Conservation (phyloP, 2,797 vertebrate genomes). For the Taeniopygia guttata region DNA sequence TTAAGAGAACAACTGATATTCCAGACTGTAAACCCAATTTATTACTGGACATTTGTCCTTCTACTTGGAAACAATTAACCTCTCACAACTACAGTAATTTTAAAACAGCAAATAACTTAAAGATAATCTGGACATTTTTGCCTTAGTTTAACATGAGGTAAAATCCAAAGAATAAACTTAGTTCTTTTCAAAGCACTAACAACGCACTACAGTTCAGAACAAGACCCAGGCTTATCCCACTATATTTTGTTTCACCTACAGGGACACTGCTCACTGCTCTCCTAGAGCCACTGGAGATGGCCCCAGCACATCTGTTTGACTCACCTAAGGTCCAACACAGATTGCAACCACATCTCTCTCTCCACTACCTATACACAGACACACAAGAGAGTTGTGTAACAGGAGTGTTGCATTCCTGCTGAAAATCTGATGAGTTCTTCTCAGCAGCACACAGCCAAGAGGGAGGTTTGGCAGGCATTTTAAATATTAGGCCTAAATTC, state of each 20-base stretch:
- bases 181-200: not conserved
- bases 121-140: not conserved
- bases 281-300: not conserved
- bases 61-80: not conserved
- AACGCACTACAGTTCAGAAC: not conserved
- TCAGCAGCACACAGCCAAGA: not conserved
- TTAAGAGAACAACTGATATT: not conserved
- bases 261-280: not conserved
- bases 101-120: not conserved
- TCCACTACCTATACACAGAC: not conserved
- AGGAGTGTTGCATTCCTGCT: not conserved
- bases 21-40: not conserved
- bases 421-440: not conserved
- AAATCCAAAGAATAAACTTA: not conserved
- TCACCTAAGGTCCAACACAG: not conserved
- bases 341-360: not conserved
- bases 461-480: not conserved
- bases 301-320: not conserved
- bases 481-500: not conserved
- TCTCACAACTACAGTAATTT: not conserved
- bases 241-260: not conserved
- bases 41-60: not conserved
- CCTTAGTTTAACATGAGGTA: not conserved
- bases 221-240: not conserved
- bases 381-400: rapidly evolving